A percentile compares a stretch with the other conserved stretches of the same genome.
Conservation (phyloP, 2,797 vertebrate species). For the Arnoldichthys spilopterus region DNA sequence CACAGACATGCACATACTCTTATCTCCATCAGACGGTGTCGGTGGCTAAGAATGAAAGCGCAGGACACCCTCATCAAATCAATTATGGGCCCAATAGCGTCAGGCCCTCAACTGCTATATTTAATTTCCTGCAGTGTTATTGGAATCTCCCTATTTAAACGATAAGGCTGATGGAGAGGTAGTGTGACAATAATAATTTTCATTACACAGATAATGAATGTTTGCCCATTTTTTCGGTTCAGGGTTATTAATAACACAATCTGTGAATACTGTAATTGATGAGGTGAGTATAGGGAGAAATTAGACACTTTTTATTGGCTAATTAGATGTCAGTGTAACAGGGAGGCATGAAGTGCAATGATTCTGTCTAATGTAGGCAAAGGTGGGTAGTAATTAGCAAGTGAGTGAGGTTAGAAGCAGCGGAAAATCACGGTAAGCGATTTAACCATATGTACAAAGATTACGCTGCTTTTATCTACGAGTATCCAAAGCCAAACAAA, state of each 20-base stretch:
- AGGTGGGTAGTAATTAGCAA: not conserved
- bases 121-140: slow-evolving; percentile 56
- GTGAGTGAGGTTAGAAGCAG: not conserved
- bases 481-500: too few relatives aligned
- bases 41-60: slow-evolving; percentile 44
- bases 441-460: too few relatives aligned
- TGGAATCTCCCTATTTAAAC: slow-evolving; percentile 48
- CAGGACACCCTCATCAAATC: slow-evolving; percentile 52
- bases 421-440: not conserved
- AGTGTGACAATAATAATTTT: slow-evolving; percentile 49
- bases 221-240: slow-evolving; percentile 41
- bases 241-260: slow-evolving; percentile 52
- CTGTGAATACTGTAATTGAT: not conserved
- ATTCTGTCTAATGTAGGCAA: not conserved
- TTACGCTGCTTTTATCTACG: too few relatives aligned
- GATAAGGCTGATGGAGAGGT: slow-evolving; percentile 47
- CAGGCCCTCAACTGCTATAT: slow-evolving; percentile 44
- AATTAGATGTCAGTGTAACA: slow-evolving; percentile 43
- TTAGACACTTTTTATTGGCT: slow-evolving; percentile 29
- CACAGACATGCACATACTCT: slow-evolving; percentile 49
- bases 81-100: slow-evolving; percentile 53
- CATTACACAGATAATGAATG: slow-evolving; percentile 54
- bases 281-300: slow-evolving; percentile 13
- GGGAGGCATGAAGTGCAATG: not conserved
- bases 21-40: slow-evolving; percentile 52